phyloP scores from a whole-genome alignment of 2,113 vertebrate genomes.

The Pseudolaguvia tuberculata region DNA sequence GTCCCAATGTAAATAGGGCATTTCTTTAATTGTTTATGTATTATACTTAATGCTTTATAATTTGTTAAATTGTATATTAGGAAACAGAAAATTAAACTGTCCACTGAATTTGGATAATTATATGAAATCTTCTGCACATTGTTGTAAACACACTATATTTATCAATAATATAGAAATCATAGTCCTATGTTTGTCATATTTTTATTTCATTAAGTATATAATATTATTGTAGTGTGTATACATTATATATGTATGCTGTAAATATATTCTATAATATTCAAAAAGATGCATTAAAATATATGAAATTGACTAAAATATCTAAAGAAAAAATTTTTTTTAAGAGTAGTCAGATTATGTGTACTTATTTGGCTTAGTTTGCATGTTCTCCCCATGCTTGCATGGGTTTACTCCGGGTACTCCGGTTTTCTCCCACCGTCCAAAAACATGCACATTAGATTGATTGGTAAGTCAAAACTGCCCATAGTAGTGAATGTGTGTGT shows the following conservation, averaged over 20 bases:
- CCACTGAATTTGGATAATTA: neutral
- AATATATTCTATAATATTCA: neutral
- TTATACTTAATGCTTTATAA: neutral
- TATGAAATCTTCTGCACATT: neutral
- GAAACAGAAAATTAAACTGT: neutral
- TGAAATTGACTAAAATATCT: neutral
- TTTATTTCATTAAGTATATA: too few species aligned
- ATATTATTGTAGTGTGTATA: neutral
- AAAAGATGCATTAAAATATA: neutral
- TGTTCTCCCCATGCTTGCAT: too few species aligned
- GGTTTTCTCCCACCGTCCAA: too few species aligned
- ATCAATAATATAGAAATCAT: too few species aligned
- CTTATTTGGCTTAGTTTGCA: too few species aligned
- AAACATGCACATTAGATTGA: too few species aligned
- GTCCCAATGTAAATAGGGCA: neutral
- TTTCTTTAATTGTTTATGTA: constrained; percentile 8
- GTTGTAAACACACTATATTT: neutral
- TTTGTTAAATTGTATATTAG: neutral
- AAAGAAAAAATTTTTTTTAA: neutral
- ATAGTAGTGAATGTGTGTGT: too few species aligned
- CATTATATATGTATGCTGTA: neutral
- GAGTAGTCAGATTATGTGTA: too few species aligned
- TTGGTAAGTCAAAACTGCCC: too few species aligned
- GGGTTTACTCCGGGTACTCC: too few species aligned
- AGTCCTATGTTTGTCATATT: too few species aligned